Conservation (phyloP, 1,140 invertebrate species). For the Dryas iulia region DNA sequence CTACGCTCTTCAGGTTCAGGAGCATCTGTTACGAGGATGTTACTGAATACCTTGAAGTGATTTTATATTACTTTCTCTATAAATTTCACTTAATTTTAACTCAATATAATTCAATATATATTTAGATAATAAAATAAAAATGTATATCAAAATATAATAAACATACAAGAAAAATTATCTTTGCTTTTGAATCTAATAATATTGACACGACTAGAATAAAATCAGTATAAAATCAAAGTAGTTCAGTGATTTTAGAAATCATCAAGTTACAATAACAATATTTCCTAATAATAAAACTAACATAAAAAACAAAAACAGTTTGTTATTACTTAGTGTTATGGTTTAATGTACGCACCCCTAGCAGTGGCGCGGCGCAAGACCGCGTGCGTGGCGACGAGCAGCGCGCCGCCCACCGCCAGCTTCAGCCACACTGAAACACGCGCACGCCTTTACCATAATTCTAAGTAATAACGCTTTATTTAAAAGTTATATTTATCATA, state of each 20-base stretch:
- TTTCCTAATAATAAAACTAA: too few species aligned
- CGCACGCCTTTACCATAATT: constrained; percentile 45
- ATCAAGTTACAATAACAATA: too few species aligned
- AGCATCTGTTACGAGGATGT: constrained; percentile 51
- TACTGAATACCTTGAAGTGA: constrained; percentile 12
- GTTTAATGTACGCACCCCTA: constrained; percentile 61
- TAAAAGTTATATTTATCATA: background rate
- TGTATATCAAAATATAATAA: too few species aligned
- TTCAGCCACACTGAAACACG: constrained; percentile 89
- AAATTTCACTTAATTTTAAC: too few species aligned
- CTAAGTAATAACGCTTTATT: constrained; percentile 23
- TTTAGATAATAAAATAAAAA: too few species aligned
- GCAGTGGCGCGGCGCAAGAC: constrained; percentile 79
- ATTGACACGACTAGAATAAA: too few species aligned
- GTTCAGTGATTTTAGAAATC: too few species aligned
- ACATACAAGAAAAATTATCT: too few species aligned
- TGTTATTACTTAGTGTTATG: constrained; percentile 25
- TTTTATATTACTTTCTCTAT: background rate
- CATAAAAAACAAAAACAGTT: too few species aligned
- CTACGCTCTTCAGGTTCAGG: constrained; percentile 45
- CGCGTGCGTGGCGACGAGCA: constrained; percentile 88
- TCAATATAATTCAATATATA: too few species aligned
- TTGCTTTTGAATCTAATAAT: too few species aligned
- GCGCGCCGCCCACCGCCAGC: constrained; percentile 87
- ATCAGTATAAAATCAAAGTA: too few species aligned